Evolutionary conservation across 2,888 invertebrate genomes (phyloP).

Genomic region (Tridacna crocea): DNA sequence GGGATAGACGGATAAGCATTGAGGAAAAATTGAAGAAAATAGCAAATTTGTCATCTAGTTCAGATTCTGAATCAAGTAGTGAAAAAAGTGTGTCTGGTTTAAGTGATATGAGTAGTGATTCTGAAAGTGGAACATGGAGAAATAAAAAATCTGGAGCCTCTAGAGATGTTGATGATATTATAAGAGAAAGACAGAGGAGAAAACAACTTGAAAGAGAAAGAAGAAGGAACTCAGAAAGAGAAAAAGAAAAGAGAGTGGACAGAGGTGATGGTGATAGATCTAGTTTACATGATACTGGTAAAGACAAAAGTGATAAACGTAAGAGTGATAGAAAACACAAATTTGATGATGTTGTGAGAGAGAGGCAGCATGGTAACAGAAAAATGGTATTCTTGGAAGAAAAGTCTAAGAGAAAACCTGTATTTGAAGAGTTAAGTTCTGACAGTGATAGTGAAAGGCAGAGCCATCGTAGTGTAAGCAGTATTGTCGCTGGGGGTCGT

Average conservation of each 20-base stretch:
- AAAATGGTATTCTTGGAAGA: constrained; percentile 47
- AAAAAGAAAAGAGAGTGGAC: constrained; percentile 1
- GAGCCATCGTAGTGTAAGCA: constrained; percentile 20
- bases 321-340: constrained; percentile 2
- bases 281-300: constrained; percentile 8
- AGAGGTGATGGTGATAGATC: constrained; percentile 25
- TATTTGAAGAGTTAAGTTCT: constrained; percentile 44
- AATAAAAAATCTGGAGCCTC: constrained; percentile 61
- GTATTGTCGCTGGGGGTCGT: constrained; percentile 37
- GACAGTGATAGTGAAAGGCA: constrained; percentile 33
- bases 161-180: constrained; percentile 66
- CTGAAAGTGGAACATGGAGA: constrained; percentile 65
- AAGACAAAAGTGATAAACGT: constrained; percentile 19
- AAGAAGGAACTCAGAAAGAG: constrained; percentile 31
- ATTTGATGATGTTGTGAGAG: constrained; percentile 1
- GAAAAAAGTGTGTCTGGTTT: constrained; percentile 56
- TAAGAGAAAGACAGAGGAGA: constrained; percentile 63
- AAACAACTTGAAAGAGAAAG: constrained; percentile 40
- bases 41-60: constrained; percentile 27
- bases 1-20: constrained; percentile 39
- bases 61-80: constrained; percentile 48
- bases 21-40: constrained; percentile 46
- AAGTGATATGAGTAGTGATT: constrained; percentile 73
- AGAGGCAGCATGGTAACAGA: constrained; percentile 33
- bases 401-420: constrained; percentile 10